A percentile compares a stretch with the other conserved stretches of the same genome.
phyloP scores from a whole-genome alignment of 2,888 invertebrate genomes.

The Agrotis segetum region DNA sequence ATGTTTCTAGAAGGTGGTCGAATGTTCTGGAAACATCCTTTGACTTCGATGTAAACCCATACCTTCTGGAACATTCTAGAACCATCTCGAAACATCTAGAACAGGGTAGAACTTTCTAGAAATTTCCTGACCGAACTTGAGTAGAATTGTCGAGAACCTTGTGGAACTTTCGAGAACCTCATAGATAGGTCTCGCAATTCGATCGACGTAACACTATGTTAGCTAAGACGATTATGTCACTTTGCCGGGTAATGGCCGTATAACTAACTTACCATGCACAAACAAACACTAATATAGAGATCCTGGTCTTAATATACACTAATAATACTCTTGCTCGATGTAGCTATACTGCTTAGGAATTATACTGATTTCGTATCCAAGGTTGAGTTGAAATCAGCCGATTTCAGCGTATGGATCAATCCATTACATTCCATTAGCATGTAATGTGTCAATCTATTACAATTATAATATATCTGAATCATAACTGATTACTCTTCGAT shows the following conservation, averaged over 20 bases:
- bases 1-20: too few species aligned
- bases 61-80: too few species aligned
- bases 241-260: background rate
- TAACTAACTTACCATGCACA: background rate
- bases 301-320: background rate
- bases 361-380: background rate
- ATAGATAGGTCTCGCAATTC: too few species aligned
- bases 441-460: slow-evolving; percentile 44
- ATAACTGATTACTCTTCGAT: slow-evolving; percentile 36
- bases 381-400: slow-evolving; percentile 2
- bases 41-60: too few species aligned
- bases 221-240: background rate
- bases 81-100: too few species aligned
- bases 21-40: too few species aligned
- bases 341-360: background rate
- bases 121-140: too few species aligned
- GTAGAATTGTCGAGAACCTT: too few species aligned
- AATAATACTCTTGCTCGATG: background rate
- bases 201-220: too few species aligned
- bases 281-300: background rate
- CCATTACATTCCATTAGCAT: slow-evolving; percentile 53
- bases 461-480: slow-evolving; percentile 21
- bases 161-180: too few species aligned
- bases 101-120: too few species aligned
- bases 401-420: slow-evolving; percentile 39